Percentiles rank a stretch among this genome's conserved stretches.
Evolutionary conservation across 2,888 invertebrate genomes (phyloP).

Genomic region (Ernsta delagoae): DNA sequence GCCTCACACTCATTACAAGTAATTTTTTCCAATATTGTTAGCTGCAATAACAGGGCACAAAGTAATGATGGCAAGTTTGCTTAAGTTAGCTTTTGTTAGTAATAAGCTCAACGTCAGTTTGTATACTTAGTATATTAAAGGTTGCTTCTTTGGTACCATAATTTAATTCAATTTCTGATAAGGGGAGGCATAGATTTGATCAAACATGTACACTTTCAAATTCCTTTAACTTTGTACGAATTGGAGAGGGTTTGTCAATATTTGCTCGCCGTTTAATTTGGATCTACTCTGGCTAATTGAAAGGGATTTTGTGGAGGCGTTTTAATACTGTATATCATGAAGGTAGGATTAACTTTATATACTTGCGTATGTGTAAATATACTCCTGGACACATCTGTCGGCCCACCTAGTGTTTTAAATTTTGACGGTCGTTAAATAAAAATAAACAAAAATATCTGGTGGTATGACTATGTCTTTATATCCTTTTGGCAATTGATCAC

Average conservation of each 20-base stretch:
- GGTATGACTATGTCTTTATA: too few relatives aligned
- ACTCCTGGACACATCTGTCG: too few relatives aligned
- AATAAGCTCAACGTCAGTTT: too few relatives aligned
- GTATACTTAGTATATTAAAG: background rate
- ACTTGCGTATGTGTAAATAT: too few relatives aligned
- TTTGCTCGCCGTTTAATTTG: constrained; percentile 17
- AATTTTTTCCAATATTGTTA: background rate
- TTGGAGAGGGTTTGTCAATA: constrained; percentile 3
- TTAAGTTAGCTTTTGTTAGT: too few relatives aligned
- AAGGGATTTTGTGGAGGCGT: background rate
- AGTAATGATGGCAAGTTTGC: too few relatives aligned
- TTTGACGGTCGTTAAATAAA: too few relatives aligned
- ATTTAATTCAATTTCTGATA: background rate
- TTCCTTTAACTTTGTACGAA: constrained; percentile 7
- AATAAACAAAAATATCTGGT: too few relatives aligned
- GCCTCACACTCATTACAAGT: background rate
- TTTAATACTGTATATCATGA: background rate
- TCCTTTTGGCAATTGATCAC: too few relatives aligned
- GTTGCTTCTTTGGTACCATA: background rate
- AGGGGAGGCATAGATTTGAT: constrained; percentile 1
- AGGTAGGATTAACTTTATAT: too few relatives aligned
- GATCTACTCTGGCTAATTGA: background rate
- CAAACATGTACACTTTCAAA: constrained; percentile 9
- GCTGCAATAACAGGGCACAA: too few relatives aligned
- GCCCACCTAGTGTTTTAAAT: too few relatives aligned